A percentile compares a stretch with the other conserved stretches of the same genome.
Conservation (phyloP, 1,140 invertebrate species). For the Drosophila oshimai region DNA sequence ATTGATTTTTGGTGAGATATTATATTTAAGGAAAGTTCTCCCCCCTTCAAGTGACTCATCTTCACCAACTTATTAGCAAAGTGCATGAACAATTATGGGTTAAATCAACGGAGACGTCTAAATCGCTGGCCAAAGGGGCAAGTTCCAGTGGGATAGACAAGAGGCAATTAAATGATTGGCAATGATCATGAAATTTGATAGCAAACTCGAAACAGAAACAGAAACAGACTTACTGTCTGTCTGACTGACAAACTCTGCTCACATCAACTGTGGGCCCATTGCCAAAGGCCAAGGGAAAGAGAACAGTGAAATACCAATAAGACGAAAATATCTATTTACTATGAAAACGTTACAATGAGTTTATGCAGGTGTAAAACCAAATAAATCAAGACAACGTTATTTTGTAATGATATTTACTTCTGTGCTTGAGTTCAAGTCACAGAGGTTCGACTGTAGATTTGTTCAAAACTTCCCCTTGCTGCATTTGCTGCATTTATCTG, state of each 20-base stretch:
- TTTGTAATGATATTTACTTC: too few species aligned
- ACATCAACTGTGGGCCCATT: conserved; percentile 11
- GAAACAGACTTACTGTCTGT: conserved; percentile 41
- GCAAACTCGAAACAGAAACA: conserved; percentile 17
- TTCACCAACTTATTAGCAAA: conserved; percentile 7
- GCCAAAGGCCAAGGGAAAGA: conserved; percentile 10
- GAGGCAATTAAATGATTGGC: conserved; percentile 72
- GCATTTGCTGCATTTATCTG: background rate
- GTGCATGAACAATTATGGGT: conserved; percentile 60
- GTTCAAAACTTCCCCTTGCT: background rate
- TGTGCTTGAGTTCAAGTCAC: background rate
- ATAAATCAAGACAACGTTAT: too few species aligned
- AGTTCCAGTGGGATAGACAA: background rate
- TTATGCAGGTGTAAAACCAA: too few species aligned
- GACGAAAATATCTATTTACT: too few species aligned
- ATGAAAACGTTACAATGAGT: too few species aligned
- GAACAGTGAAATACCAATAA: background rate
- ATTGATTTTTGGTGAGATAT: background rate
- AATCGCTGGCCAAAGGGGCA: background rate
- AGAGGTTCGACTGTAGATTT: background rate
- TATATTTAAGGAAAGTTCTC: too few species aligned
- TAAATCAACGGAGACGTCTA: conserved; percentile 5
- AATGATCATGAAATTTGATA: conserved; percentile 76
- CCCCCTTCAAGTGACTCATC: background rate
- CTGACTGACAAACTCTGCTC: conserved; percentile 14